Base-by-base conservation (phyloP, 2,113 vertebrate species). In the Strigops habroptila region DNA sequence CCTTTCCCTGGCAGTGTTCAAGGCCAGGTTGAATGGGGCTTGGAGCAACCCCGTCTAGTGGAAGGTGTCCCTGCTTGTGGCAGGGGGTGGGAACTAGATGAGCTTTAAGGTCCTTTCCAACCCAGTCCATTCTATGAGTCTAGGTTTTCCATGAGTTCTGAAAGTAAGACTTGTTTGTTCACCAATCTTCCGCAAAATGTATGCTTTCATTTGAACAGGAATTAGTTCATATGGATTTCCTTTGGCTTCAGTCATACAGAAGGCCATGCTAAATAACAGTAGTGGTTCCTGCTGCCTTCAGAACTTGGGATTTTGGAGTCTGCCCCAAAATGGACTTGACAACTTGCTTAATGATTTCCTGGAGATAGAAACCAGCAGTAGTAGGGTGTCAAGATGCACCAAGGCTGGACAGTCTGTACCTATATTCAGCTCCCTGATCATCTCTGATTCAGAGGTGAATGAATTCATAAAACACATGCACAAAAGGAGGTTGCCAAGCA, bases 401-500 rank as follows among this genome's bases (percentile, higher is more conserved):
- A 43, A 67, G 57, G 65, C 91, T 88, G 80, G 27, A 71, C 28
- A 62, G 37, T 43, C 33, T 52, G 43, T 46, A 37, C 71, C 75
- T 25, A 12, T 60, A 25, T 82, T 86, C 57, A 77, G 62, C 82
- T 93, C 83, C 92, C 87, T 94, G 92, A 96, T 96, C 82, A 86
- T 82, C 94, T 93, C 89, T 95, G 85, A 97, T 98, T 97, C 95
- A 77, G 93, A 95, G 94, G 96, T 96, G 94, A 96, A 97, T 78
- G 67, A 91, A 97, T 98, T 96, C 87, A 95, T 96, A 95, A 96
- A 93, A 84, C 63, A 84, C 70, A 63, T 53, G 63, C 92, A 97
- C 94, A 91, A 97, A 96, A 97, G 93, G 83, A 95, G 86, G 97
- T 98, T 98, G 97, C 98, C 96, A 97, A 96, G 98, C 98, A 98